These are phyloP conservation scores for Rutilus rutilus DNA, from an alignment of 2,113 vertebrate genomes.

Conservation along the genomic window DNA sequence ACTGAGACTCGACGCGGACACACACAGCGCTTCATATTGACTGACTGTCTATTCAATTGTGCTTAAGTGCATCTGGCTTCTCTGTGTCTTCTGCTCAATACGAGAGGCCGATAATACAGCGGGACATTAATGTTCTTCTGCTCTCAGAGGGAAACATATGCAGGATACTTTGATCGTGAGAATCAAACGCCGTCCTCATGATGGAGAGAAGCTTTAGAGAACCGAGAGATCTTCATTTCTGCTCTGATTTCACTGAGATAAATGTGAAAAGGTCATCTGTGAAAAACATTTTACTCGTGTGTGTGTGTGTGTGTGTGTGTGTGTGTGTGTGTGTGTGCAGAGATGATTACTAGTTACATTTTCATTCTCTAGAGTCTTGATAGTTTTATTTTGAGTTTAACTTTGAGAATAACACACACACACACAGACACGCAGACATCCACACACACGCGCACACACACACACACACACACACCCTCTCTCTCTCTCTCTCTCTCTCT, in stretches of 20 bases:
- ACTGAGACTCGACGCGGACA: background rate
- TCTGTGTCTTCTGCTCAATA: constrained; percentile 13
- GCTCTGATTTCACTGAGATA: background rate
- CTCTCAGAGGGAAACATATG: background rate
- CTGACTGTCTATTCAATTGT: background rate
- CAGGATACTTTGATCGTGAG: background rate
- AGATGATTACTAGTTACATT: background rate
- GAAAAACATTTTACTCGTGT: no score
- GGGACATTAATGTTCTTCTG: background rate
- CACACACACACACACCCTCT: no score
- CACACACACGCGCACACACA: no score
- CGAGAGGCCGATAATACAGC: background rate
- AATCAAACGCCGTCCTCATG: background rate
- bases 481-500: no score
- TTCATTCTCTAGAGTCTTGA: no score
- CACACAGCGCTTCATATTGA: constrained; percentile 35
- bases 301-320: no score
- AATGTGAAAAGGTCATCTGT: background rate
- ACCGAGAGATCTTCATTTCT: background rate
- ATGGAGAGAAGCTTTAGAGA: background rate
- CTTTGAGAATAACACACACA: background rate
- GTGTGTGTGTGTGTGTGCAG: background rate
- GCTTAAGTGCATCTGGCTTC: background rate
- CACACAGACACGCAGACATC: no score
- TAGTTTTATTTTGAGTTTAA: background rate